A percentile compares a stretch with the other conserved stretches of the same genome.
These are phyloP conservation scores for Dicycla oo DNA, from an alignment of 2,888 invertebrate genomes.

Conservation along the genomic window DNA sequence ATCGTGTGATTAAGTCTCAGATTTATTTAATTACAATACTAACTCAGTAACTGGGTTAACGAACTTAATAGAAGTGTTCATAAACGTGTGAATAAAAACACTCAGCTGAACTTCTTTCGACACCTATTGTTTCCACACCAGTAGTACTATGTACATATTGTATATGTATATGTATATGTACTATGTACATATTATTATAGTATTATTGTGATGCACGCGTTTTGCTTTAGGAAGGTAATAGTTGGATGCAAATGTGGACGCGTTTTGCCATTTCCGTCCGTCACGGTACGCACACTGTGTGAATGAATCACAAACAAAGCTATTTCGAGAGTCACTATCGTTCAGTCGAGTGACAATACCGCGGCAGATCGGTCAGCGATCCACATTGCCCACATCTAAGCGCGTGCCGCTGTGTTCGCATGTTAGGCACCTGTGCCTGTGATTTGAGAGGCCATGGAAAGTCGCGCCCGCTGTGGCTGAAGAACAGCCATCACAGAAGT, in stretches of 20 bases:
- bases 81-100: slow-evolving; percentile 83
- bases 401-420: slow-evolving; percentile 73
- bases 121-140: slow-evolving; percentile 76
- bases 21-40: slow-evolving; percentile 83
- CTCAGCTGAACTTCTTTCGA: slow-evolving; percentile 77
- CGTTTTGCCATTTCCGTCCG: slow-evolving; percentile 85
- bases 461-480: slow-evolving; percentile 68
- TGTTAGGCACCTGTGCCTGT: slow-evolving; percentile 59
- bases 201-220: slow-evolving; percentile 68
- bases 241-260: slow-evolving; percentile 79
- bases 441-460: slow-evolving; percentile 74
- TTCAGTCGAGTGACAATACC: slow-evolving; percentile 82
- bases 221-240: slow-evolving; percentile 67
- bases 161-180: slow-evolving; percentile 49
- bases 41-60: slow-evolving; percentile 88
- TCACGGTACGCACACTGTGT: slow-evolving; percentile 85
- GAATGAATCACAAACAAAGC: slow-evolving; percentile 86
- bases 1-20: slow-evolving; percentile 74
- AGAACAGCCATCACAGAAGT: slow-evolving; percentile 70
- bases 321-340: slow-evolving; percentile 79
- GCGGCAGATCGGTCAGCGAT: slow-evolving; percentile 83
- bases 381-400: slow-evolving; percentile 74
- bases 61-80: slow-evolving; percentile 83
- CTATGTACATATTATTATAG: slow-evolving; percentile 47
- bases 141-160: slow-evolving; percentile 70